Base-by-base conservation (phyloP, 2,797 vertebrate species). In the Hippocampus kuda region DNA sequence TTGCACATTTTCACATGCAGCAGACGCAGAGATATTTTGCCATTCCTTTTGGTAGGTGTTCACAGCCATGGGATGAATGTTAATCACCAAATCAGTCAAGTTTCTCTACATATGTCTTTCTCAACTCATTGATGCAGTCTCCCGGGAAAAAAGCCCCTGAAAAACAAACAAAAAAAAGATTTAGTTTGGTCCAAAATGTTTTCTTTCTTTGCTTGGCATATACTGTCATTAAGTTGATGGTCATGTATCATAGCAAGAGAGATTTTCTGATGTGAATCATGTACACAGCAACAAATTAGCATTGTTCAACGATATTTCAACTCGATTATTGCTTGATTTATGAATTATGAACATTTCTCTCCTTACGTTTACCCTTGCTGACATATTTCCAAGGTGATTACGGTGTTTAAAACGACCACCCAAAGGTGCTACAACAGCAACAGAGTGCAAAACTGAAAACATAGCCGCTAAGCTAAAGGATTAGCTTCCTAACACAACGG, bases 1-100 rank as follows among this genome's bases (percentile, higher is more conserved):
- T 70, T 54, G 12, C 9, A 11, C 24, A 57, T 10, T 51, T 24
- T 26, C 60, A 49, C 16, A 22, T 2, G 66, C 44, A 65, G 64
- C 53, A 71, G 57, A 24, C 60, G 61, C 67, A 70, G 26, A 59
- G 26, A 57, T 16, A 27, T 60, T 70, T 76, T 70, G 67, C 27
- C 68, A 72, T 70, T 75, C 63, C 66, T 44, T 53, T 11, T 8
- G 46, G 34, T 51, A 8, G 16, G 59, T 61, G 15, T 34, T 61
- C 16, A 27, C 15, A 61, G 51, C 53, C 42, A 68, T 63, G 51
- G 56, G 65, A 42, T 69, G 62, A 72, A 72, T 76, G 59, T 62
- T 65, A 75, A 75, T 76, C 49, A 70, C 54, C 68, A 63, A 68
- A 57, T 68, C 38, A 65, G 24, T 60, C 20, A 15, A 30, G 71